These are phyloP conservation scores for Athripsodes cinereus DNA, from an alignment of 2,888 invertebrate species.

Conservation along the genomic window DNA sequence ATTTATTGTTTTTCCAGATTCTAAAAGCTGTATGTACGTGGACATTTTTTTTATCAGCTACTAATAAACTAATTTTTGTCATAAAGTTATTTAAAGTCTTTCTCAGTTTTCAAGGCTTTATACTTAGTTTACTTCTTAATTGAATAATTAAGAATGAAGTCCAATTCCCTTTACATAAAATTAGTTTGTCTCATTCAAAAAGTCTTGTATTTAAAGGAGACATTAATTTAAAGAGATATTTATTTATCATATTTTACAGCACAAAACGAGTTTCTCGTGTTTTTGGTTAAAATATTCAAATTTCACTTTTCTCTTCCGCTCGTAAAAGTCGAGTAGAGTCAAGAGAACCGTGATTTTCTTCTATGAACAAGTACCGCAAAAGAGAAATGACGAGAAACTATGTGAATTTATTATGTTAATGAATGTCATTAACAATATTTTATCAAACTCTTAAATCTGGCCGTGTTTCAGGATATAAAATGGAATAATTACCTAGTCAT, in stretches of 20 bases:
- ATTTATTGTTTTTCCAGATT: no score
- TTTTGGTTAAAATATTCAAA: not conserved
- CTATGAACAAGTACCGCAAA: not conserved
- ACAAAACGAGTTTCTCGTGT: not conserved
- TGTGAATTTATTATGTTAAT: slow-evolving; percentile 8
- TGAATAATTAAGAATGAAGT: no score
- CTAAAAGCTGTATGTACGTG: no score
- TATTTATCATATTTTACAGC: not conserved
- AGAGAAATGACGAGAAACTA: slow-evolving; percentile 3
- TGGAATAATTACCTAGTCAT: slow-evolving; percentile 6
- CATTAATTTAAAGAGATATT: no score
- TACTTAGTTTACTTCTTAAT: no score
- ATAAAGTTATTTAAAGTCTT: no score
- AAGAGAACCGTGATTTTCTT: not conserved
- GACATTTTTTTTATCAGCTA: no score
- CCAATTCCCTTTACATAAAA: no score
- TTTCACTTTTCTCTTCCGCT: not conserved
- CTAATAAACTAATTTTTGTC: no score
- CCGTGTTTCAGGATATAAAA: slow-evolving; percentile 5
- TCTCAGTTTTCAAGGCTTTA: no score
- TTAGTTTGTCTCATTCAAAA: no score
- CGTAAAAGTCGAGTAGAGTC: not conserved
- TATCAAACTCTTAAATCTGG: slow-evolving; percentile 6
- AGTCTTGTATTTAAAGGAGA: no score
- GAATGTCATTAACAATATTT: slow-evolving; percentile 8